phyloP scores from a whole-genome alignment of 2,888 invertebrate genomes.

The Zygaena filipendulae region DNA sequence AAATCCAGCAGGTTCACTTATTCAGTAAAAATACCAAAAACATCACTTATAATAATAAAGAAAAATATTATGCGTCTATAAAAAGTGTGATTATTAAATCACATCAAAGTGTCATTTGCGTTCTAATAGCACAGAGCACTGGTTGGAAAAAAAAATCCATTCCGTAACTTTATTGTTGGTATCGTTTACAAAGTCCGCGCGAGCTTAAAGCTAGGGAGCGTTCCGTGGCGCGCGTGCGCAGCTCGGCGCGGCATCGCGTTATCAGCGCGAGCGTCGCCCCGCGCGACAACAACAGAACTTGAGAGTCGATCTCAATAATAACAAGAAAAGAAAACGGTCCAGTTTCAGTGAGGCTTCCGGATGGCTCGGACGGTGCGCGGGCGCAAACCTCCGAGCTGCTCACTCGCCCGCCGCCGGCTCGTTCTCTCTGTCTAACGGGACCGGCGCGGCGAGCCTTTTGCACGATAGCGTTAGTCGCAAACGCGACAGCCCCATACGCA shows the following conservation, averaged over 20 bases:
- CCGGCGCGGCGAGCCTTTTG: slow-evolving; percentile 35
- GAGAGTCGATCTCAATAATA: slow-evolving; percentile 67
- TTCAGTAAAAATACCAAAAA: too few species aligned
- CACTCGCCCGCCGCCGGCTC: slow-evolving; percentile 34
- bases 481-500: slow-evolving; percentile 42
- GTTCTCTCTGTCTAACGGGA: slow-evolving; percentile 61
- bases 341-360: slow-evolving; percentile 69
- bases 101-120: too few species aligned
- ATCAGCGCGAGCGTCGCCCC: slow-evolving; percentile 62
- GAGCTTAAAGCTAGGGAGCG: slow-evolving; percentile 53
- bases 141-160: too few species aligned
- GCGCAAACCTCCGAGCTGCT: slow-evolving; percentile 33
- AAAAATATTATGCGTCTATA: too few species aligned
- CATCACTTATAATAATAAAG: too few species aligned
- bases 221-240: slow-evolving; percentile 48
- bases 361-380: slow-evolving; percentile 59
- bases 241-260: slow-evolving; percentile 62
- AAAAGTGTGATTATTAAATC: too few species aligned
- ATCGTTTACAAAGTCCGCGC: slow-evolving; percentile 34
- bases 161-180: slow-evolving; percentile 37
- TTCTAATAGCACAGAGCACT: too few species aligned
- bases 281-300: slow-evolving; percentile 67
- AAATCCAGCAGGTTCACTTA: too few species aligned
- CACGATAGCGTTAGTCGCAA: slow-evolving; percentile 61
- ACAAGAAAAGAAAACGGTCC: slow-evolving; percentile 70